These are phyloP conservation scores for Suncus etruscus DNA, from an alignment of 2,113 vertebrate genomes.

Conservation along the genomic window DNA sequence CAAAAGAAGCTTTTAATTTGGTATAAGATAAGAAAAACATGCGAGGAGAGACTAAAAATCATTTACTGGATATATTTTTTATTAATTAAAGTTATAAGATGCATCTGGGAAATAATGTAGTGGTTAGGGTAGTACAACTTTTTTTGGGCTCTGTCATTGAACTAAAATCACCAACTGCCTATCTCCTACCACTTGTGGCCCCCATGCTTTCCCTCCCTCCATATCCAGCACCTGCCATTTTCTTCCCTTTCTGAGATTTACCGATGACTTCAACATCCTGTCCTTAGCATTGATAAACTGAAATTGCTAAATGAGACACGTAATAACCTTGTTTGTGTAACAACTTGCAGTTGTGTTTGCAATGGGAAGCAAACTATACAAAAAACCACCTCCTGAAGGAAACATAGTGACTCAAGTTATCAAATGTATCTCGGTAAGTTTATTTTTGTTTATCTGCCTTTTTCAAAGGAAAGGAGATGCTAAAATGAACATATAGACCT, in stretches of 20 bases:
- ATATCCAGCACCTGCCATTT: not conserved
- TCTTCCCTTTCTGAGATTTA: not conserved
- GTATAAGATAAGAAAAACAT: slow-evolving; percentile 2
- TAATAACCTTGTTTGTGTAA: slow-evolving; percentile 61
- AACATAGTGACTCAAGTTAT: slow-evolving; percentile 93
- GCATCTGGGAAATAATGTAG: too few species aligned
- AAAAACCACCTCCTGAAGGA: slow-evolving; percentile 93
- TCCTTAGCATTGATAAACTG: not conserved
- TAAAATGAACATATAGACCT: not conserved
- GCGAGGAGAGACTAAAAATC: not conserved
- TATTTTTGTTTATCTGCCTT: slow-evolving; percentile 31
- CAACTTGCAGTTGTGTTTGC: slow-evolving; percentile 93
- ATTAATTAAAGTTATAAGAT: slow-evolving; percentile 20
- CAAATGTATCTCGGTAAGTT: slow-evolving; percentile 94
- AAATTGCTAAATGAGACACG: slow-evolving; percentile 10
- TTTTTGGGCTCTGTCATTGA: too few species aligned
- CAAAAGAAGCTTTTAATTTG: slow-evolving; percentile 50
- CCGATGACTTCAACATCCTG: not conserved
- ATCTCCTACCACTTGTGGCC: too few species aligned
- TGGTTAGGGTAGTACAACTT: too few species aligned
- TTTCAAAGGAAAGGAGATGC: slow-evolving; percentile 4
- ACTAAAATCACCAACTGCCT: too few species aligned
- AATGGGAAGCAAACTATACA: slow-evolving; percentile 94
- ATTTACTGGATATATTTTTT: not conserved
- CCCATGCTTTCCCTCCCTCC: too few species aligned